A percentile compares a stretch with the other conserved stretches of the same genome.
These are phyloP conservation scores for Aythya baeri DNA, from an alignment of 2,113 vertebrate species.

Conservation along the genomic window DNA sequence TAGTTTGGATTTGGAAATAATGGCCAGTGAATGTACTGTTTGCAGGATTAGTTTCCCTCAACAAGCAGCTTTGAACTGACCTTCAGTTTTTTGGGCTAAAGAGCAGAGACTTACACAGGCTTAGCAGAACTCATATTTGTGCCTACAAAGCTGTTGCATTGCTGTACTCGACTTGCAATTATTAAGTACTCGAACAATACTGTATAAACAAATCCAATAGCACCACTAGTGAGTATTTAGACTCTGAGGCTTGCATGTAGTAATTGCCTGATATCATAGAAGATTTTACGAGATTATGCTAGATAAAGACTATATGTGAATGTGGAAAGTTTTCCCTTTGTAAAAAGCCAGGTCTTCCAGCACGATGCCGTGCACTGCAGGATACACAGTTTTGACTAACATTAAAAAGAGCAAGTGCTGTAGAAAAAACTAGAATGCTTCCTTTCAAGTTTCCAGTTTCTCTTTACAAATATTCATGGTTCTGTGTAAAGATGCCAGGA, in stretches of 20 bases:
- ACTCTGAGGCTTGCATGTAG: neutral
- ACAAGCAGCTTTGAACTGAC: conserved; percentile 71
- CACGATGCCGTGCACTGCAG: neutral
- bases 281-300: conserved; percentile 23
- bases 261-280: conserved; percentile 32
- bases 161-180: neutral
- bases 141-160: conserved; percentile 9
- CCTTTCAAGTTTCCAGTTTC: neutral
- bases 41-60: conserved; percentile 65
- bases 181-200: too few species aligned
- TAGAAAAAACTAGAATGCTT: neutral
- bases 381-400: neutral
- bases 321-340: neutral
- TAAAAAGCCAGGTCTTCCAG: neutral
- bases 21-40: conserved; percentile 54
- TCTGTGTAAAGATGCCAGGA: neutral
- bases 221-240: conserved; percentile 23
- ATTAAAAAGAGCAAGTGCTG: neutral
- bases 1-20: conserved; percentile 76
- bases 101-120: neutral
- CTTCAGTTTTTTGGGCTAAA: conserved; percentile 69
- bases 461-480: neutral
- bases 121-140: conserved; percentile 41
- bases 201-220: conserved; percentile 15
- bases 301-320: conserved; percentile 1